Percentiles rank a stretch among this genome's conserved stretches.
phyloP scores from a whole-genome alignment of 2,888 invertebrate species.

The Pharmacophagus antenor region DNA sequence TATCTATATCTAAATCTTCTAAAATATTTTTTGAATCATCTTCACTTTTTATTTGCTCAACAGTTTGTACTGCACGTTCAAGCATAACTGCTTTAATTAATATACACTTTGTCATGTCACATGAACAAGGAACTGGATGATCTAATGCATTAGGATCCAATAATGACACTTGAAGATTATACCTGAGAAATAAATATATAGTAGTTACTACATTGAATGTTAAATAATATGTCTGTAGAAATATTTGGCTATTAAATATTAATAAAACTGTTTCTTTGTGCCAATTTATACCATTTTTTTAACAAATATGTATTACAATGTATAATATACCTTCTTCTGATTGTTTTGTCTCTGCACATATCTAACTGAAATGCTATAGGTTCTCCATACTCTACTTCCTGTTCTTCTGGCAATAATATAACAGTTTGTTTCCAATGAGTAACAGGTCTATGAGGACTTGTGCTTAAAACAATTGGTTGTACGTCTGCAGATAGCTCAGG shows the following conservation, averaged over 20 bases:
- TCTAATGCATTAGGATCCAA: conserved; percentile 84
- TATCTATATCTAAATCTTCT: conserved; percentile 50
- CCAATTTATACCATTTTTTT: no score
- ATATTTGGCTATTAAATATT: not conserved
- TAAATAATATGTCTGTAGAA: no score
- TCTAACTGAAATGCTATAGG: conserved; percentile 86
- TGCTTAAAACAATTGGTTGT: conserved; percentile 84
- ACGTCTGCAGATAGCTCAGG: conserved; percentile 73
- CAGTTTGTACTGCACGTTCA: conserved; percentile 58
- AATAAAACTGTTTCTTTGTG: not conserved
- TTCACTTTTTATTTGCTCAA: conserved; percentile 30
- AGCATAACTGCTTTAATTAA: conserved; percentile 83
- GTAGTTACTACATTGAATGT: no score
- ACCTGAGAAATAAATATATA: conserved; percentile 57
- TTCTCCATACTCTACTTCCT: conserved; percentile 78
- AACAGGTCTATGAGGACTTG: conserved; percentile 84
- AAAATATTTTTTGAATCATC: conserved; percentile 36
- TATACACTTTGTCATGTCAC: conserved; percentile 89
- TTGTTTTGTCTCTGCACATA: conserved; percentile 75
- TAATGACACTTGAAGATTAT: conserved; percentile 85
- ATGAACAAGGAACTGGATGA: conserved; percentile 89
- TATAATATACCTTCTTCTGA: conserved; percentile 66
- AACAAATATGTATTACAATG: not conserved
- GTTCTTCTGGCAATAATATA: conserved; percentile 86
- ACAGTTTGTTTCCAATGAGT: conserved; percentile 98